Evolutionary conservation across 2,113 vertebrate species (phyloP).

Genomic region (Spilogale gracilis): DNA sequence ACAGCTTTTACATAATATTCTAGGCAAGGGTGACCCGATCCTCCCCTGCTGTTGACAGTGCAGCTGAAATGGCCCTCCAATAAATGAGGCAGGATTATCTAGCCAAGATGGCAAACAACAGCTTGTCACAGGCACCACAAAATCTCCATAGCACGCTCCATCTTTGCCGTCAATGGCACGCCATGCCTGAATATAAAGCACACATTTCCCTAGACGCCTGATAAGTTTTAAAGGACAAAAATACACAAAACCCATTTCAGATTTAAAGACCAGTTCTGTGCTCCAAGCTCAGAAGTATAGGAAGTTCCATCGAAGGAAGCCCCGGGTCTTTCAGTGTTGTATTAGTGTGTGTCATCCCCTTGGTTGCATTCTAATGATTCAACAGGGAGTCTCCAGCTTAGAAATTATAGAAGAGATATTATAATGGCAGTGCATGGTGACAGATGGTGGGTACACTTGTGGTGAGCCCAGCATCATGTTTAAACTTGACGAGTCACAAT

Average conservation of each 20-base stretch:
- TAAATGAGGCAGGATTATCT: constrained; percentile 90
- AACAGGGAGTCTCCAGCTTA: constrained; percentile 43
- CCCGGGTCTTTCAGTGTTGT: background rate
- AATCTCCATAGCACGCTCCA: constrained; percentile 86
- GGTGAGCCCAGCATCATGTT: background rate
- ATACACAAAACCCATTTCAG: constrained; percentile 66
- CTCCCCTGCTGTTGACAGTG: constrained; percentile 88
- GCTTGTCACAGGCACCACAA: constrained; percentile 87
- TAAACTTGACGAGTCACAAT: background rate
- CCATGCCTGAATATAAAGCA: constrained; percentile 83
- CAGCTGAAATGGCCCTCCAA: constrained; percentile 87
- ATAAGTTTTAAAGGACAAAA: constrained; percentile 83
- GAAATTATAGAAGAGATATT: constrained; percentile 44
- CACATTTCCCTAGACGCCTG: constrained; percentile 81
- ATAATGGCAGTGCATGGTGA: background rate
- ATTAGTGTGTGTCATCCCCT: background rate
- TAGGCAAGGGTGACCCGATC: constrained; percentile 92
- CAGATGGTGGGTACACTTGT: background rate
- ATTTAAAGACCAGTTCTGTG: constrained; percentile 69
- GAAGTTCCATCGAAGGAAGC: constrained; percentile 65
- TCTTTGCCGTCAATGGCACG: constrained; percentile 85
- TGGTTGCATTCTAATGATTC: background rate
- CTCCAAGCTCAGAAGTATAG: constrained; percentile 76
- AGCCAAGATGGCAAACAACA: constrained; percentile 89
- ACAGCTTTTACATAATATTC: constrained; percentile 93